A percentile compares a stretch with the other conserved stretches of the same genome.
These are phyloP conservation scores for Fukomys damarensis DNA, from an alignment of 2,113 vertebrate genomes.

Conservation along the genomic window DNA sequence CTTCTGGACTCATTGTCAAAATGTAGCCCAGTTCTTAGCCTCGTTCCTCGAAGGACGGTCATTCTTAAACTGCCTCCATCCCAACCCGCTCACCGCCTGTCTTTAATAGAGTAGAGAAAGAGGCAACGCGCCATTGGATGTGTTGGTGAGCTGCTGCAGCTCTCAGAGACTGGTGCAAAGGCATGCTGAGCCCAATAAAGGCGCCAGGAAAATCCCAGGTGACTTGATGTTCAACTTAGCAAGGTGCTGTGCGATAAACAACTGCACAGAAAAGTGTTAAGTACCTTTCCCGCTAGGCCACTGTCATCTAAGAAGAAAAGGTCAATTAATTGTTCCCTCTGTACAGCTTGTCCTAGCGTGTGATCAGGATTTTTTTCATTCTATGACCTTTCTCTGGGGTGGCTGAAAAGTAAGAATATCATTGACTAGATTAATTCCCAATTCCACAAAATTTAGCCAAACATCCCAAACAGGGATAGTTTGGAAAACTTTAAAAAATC, in stretches of 20 bases:
- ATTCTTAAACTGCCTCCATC: constrained; percentile 4
- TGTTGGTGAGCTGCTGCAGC: neutral
- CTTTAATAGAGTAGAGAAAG: constrained; percentile 17
- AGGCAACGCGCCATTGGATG: neutral
- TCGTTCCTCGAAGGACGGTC: neutral
- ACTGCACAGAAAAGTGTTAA: constrained; percentile 60
- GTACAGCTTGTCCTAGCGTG: neutral
- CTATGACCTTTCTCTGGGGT: neutral
- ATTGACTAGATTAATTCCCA: constrained; percentile 51
- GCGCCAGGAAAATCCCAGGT: neutral
- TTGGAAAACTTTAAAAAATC: constrained; percentile 41
- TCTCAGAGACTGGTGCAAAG: constrained; percentile 18
- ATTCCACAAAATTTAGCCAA: constrained; percentile 44
- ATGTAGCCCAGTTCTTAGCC: neutral
- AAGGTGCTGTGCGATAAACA: constrained; percentile 37
- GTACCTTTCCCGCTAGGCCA: constrained; percentile 52
- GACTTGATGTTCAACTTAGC: constrained; percentile 55
- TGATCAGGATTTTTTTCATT: constrained; percentile 51
- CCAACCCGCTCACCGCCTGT: neutral
- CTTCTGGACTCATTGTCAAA: neutral
- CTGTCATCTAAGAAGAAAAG: constrained; percentile 62
- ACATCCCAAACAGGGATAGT: neutral
- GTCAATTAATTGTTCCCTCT: constrained; percentile 53
- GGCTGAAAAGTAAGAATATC: constrained; percentile 56
- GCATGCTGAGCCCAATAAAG: constrained; percentile 57